These are phyloP conservation scores for Polietes domitor DNA, from an alignment of 2,888 invertebrate species.

Conservation along the genomic window DNA sequence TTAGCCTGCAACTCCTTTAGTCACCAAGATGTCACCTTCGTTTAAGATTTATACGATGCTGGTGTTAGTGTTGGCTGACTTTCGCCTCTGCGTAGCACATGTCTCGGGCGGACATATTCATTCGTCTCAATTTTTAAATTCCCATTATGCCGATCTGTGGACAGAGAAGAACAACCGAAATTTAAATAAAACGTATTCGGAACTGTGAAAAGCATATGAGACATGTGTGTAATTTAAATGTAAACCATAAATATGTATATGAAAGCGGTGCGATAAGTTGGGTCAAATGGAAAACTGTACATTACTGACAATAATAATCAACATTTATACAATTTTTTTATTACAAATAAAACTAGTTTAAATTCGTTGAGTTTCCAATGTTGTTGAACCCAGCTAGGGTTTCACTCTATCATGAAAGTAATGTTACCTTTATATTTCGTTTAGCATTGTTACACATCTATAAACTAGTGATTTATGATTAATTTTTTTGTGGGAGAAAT, in stretches of 20 bases:
- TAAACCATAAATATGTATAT: neutral
- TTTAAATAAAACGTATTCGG: neutral
- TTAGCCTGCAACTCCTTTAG: constrained; percentile 74
- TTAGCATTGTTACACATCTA: too few relatives aligned
- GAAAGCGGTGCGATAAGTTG: neutral
- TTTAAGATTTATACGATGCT: constrained; percentile 74
- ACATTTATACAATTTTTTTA: too few relatives aligned
- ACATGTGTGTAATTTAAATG: neutral
- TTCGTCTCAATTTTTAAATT: constrained; percentile 17
- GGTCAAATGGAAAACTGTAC: too few relatives aligned
- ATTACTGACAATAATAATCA: too few relatives aligned
- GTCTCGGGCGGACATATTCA: neutral
- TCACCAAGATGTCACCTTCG: constrained; percentile 76
- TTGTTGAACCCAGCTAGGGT: too few relatives aligned
- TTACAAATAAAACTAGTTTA: too few relatives aligned
- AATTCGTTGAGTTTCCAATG: too few relatives aligned
- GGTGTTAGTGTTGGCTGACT: constrained; percentile 11
- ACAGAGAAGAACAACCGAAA: neutral
- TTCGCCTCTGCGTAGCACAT: constrained; percentile 2
- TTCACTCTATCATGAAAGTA: too few relatives aligned
- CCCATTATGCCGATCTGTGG: neutral
- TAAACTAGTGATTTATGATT: too few relatives aligned
- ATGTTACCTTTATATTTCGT: too few relatives aligned
- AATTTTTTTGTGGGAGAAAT: too few relatives aligned
- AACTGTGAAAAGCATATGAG: neutral